Evolutionary conservation across 1,140 invertebrate genomes (phyloP), one percentile per base, ranked within the genome.

Genomic region (Araneus ventricosus): DNA sequence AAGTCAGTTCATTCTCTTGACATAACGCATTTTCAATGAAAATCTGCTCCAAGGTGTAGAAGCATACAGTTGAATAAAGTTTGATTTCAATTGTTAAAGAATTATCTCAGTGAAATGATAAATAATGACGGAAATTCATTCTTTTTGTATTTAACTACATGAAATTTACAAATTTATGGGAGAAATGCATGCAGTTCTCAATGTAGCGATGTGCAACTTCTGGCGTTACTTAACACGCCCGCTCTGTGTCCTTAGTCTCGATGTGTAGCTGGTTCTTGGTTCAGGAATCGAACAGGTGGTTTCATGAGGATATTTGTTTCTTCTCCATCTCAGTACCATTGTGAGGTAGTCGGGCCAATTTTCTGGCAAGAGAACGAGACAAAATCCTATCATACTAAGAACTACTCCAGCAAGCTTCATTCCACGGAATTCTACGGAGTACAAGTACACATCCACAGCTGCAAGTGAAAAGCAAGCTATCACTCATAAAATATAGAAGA

Each of bases 291-390:
- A 70, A 20, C 61, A 84, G 37, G 80, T 94, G 34, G 91, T 92
- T 22, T 79, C 45, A 27, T 93, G 91, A 1, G 94, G 61, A 27
- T 91, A 89, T 84, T 94, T 94, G 34, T 90, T 86, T 86, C 94
- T 80, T 89, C 94, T 88, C 94, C 93, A 94, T 52, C 98, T 97
- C 94, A 99, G 96, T 82, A 98, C 95, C 94, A 97, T 96, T 93
- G 98, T 98, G 95, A 99, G 98, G 95, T 98, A 99, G 95, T 98
- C 97, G 4, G 98, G 98, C 98, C 98, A 99, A 95, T 99, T 98
- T 95, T 98, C 97, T 3, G 98, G 98, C 94, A 99, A 98, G 97
- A 99, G 98, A 85, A 99, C 98, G 57, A 99, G 93, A 52, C 95
- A 75, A 75, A 95, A 95, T 10, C 95, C 95, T 22, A 95, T 89